Evolutionary conservation across 2,113 vertebrate genomes (phyloP), one percentile per base, ranked within the genome.

Genomic region (Callipepla californica): DNA sequence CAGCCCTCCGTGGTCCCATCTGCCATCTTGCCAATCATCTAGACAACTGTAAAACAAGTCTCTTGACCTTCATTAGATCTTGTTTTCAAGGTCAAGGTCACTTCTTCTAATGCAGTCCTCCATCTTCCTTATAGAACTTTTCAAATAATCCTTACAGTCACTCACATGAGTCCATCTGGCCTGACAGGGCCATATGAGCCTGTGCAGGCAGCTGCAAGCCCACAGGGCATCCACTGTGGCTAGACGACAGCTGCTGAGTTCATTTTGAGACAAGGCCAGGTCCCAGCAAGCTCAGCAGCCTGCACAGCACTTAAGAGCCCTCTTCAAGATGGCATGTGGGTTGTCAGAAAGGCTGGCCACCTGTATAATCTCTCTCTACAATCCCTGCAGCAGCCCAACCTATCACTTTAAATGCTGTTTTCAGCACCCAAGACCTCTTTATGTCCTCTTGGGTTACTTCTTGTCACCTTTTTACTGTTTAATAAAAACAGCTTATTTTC

Each of bases 261-360:
- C 0, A 0, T 45, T 55, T 21, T 14, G 30, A 62, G 11, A 32
- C 0, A 0, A 22, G 26, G 9, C 1, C 50, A 36, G 62, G 38
- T 4, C 25, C 9, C 17, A 30, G 15, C 23, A 63, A 9, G 13
- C 21, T 50, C 36, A 11, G 34, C 14, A 8, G 47, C 3, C 26
- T 40, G 13, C 44, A 18, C 1, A 57, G 6, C 5, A 6, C 15
- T 18, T 40, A 20, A 4, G 15, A 82, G 2, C 5, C 20, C 13
- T 80, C 48, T 62, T 17, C 85, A 44, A 38, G 21, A 18, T 17
- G 73, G 13, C 5, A 18, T 6, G 6, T 14, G 9, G 6, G 38
- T 74, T 66, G 61, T 48, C 47, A 81, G 9, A 22, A 17, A 44
- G 30, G 26, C 25, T 36, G 21, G 19, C 30, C 61, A 19, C 14